Base-by-base conservation (phyloP, 2,113 vertebrate genomes). In the Thalassarche chlororhynchos region DNA sequence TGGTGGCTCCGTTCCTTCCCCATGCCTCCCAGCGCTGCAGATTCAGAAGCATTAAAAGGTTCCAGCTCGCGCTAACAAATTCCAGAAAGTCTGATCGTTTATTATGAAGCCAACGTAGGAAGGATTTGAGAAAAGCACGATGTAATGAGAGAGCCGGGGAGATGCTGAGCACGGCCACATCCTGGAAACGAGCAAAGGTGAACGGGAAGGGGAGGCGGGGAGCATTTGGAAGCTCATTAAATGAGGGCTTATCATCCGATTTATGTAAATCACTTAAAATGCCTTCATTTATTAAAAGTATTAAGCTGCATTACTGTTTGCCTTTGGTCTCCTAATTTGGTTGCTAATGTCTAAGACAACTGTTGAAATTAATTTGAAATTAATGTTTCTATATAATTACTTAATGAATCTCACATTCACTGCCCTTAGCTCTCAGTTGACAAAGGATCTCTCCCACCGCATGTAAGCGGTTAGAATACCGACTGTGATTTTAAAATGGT, bases 321-420 rank as follows among this genome's bases (percentile, higher is more conserved):
- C 68, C 82, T 97, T 84, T 78, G 86, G 93, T 95, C 89, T 87
- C 57, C 74, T 95, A 70, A 95, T 95, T 95, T 92, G 80, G 92
- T 84, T 95, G 86, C 94, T 96, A 95, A 96, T 89, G 90, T 40
- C 72, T 87, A 86, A 95, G 83, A 81, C 94, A 84, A 95, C 90
- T 75, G 90, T 65, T 96, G 94, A 95, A 97, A 95, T 93, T 96
- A 97, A 96, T 97, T 97, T 89, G 74, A 95, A 96, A 96, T 96
- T 97, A 93, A 97, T 94, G 93, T 96, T 95, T 68, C 92, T 70
- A 62, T 95, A n/a, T 95, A 97, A 97, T 97, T 96, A 97, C 91
- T 97, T 97, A 95, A 97, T 95, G 95, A 97, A 87, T 87, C 94
- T 95, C 95, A 89, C 88, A 95, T 93, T 92, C 72, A 28, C 95